These are phyloP conservation scores for Brachionus paranguensis DNA, from an alignment of 1,140 invertebrate species.

Conservation along the genomic window DNA sequence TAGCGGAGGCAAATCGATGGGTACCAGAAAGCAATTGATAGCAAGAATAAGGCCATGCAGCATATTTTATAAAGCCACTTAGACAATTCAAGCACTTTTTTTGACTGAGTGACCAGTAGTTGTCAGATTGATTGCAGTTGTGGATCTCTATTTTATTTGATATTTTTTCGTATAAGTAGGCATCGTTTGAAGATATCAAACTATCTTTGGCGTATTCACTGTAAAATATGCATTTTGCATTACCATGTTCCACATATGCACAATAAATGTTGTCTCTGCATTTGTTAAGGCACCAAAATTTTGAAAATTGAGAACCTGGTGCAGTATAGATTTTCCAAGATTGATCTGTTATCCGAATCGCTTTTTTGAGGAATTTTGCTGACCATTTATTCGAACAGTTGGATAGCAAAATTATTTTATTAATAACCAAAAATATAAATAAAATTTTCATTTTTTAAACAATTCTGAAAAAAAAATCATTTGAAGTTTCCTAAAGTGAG, in stretches of 20 bases:
- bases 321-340: background rate
- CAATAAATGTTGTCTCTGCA: background rate
- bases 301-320: background rate
- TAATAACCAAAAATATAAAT: no score
- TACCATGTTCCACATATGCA: background rate
- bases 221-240: background rate
- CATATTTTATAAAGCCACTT: background rate
- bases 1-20: background rate
- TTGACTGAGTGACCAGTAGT: background rate
- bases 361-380: background rate
- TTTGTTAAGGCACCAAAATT: background rate
- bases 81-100: background rate
- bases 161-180: background rate
- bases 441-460: no score
- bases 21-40: background rate
- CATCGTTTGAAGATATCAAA: background rate
- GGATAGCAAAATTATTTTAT: no score
- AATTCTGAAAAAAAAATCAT: no score
- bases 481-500: no score
- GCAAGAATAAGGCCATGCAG: background rate
- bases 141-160: background rate
- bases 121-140: background rate
- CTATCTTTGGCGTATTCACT: background rate
- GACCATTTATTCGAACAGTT: background rate
- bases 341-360: background rate